A percentile compares a stretch with the other conserved stretches of the same genome.
These are phyloP conservation scores for Rotaria magnacalcarata DNA, from an alignment of 2,888 invertebrate genomes.

Conservation along the genomic window DNA sequence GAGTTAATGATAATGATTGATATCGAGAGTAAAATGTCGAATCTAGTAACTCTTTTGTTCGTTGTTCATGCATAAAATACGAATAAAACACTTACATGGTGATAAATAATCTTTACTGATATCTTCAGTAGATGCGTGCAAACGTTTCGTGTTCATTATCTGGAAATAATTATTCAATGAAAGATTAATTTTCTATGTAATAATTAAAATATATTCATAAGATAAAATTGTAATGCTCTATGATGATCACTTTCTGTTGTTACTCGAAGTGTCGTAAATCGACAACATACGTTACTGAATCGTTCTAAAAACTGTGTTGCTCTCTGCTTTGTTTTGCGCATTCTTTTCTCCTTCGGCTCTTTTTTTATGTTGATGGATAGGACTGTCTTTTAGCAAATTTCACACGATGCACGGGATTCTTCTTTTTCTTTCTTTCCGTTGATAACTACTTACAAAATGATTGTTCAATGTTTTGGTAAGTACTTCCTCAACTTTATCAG, in stretches of 20 bases:
- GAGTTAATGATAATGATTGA: too few relatives aligned
- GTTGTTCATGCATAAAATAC: too few relatives aligned
- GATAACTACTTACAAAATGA: not conserved
- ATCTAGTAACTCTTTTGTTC: too few relatives aligned
- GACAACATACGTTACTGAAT: not conserved
- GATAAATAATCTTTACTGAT: conserved; percentile 23
- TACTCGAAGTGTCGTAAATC: not conserved
- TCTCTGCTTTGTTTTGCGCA: not conserved
- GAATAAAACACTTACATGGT: not conserved
- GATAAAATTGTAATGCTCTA: not conserved
- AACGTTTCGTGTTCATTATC: not conserved
- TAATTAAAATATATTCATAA: not conserved
- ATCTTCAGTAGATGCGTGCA: conserved; percentile 12
- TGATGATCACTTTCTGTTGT: not conserved
- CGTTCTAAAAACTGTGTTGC: not conserved
- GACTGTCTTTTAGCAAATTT: not conserved
- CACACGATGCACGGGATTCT: not conserved
- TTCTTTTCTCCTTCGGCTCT: not conserved
- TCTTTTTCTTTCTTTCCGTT: not conserved
- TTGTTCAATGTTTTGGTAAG: not conserved
- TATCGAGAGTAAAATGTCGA: too few relatives aligned
- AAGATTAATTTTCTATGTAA: not conserved
- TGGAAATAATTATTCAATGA: not conserved
- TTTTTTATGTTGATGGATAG: too few relatives aligned
- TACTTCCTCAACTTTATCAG: not conserved